Percentiles rank a stretch among this genome's conserved stretches.
Conservation (phyloP, 2,888 invertebrate species). For the Anthophora plumipes region DNA sequence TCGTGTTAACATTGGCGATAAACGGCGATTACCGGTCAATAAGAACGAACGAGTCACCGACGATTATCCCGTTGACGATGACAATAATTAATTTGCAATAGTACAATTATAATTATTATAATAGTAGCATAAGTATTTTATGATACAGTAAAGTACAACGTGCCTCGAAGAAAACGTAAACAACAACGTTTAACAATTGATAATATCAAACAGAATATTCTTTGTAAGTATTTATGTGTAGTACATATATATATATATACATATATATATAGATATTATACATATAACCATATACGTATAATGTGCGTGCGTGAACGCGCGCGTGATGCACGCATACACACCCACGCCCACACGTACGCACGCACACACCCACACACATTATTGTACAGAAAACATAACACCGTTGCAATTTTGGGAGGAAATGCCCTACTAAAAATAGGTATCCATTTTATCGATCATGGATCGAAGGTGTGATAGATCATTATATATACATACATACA, state of each 20-base stretch:
- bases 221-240: conserved; percentile 70
- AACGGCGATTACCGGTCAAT: conserved; percentile 52
- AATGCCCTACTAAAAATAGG: conserved; percentile 76
- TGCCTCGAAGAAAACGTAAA: conserved; percentile 83
- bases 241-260: conserved; percentile 67
- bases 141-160: conserved; percentile 84
- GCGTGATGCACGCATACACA: too few relatives aligned
- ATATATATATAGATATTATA: conserved; percentile 66
- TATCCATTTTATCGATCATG: conserved; percentile 60
- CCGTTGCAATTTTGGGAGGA: conserved; percentile 65
- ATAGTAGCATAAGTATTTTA: conserved; percentile 75
- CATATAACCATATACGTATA: conserved; percentile 61
- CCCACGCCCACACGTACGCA: conserved; percentile 79
- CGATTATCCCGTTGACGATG: conserved; percentile 45
- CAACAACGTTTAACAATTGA: conserved; percentile 84
- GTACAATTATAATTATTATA: conserved; percentile 70
- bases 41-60: conserved; percentile 40
- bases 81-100: conserved; percentile 62
- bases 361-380: conserved; percentile 72
- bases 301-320: too few relatives aligned
- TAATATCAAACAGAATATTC: conserved; percentile 84
- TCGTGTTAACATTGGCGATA: conserved; percentile 48
- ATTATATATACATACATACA: conserved; percentile 7
- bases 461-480: not conserved
- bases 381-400: conserved; percentile 83